Percentiles rank a stretch among this genome's conserved stretches.
Evolutionary conservation across 2,797 vertebrate species (phyloP).

Genomic region (Rhyacichthys aspro): DNA sequence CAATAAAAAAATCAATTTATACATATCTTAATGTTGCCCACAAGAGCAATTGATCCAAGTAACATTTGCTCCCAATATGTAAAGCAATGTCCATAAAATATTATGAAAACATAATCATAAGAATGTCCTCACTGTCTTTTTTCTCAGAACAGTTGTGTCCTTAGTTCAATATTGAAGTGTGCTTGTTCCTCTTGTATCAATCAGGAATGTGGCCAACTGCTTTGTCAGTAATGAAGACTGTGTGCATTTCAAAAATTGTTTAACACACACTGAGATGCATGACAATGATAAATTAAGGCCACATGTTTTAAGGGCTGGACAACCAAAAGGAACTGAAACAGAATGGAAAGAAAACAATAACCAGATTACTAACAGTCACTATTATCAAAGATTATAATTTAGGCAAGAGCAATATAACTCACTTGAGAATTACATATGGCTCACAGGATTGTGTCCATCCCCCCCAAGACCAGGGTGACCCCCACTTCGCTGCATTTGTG

Average conservation of each 20-base stretch:
- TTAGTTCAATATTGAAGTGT: conserved; percentile 49
- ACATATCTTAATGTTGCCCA: conserved; percentile 61
- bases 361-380: background rate
- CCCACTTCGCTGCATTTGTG: conserved; percentile 91
- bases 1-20: too few relatives aligned
- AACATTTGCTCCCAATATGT: conserved; percentile 74
- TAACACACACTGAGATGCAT: conserved; percentile 77
- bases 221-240: conserved; percentile 66
- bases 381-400: background rate
- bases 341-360: conserved; percentile 19
- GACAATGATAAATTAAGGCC: conserved; percentile 83
- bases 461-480: conserved; percentile 88
- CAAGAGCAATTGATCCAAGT: conserved; percentile 70
- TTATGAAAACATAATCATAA: conserved; percentile 65
- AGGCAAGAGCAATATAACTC: conserved; percentile 14
- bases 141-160: conserved; percentile 54
- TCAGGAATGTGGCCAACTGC: conserved; percentile 71
- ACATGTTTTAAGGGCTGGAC: conserved; percentile 79
- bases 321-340: conserved; percentile 72
- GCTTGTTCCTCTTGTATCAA: conserved; percentile 59
- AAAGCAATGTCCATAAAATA: conserved; percentile 65
- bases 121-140: conserved; percentile 53
- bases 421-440: conserved; percentile 87
- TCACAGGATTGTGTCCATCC: conserved; percentile 89
- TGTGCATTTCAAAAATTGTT: conserved; percentile 60